These are phyloP conservation scores for Chaetorhynchus papuensis DNA, from an alignment of 2,113 vertebrate genomes.

Conservation along the genomic window DNA sequence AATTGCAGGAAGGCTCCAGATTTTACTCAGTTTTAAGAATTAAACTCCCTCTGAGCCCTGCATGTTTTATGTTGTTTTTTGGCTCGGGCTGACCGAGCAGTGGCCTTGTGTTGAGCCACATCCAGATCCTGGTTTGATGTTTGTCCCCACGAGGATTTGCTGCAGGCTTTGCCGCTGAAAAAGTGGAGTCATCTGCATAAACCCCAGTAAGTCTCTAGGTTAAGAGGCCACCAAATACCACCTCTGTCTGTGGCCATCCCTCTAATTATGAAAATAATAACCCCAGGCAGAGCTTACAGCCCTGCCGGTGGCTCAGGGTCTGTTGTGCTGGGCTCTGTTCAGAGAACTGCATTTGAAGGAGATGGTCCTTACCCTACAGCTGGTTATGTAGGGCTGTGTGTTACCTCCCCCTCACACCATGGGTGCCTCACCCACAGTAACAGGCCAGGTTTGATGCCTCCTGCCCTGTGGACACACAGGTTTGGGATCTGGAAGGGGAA, in stretches of 20 bases:
- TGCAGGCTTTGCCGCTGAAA: constrained; percentile 30
- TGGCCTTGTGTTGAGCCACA: constrained; percentile 24
- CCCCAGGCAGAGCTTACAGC: background rate
- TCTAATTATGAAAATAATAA: constrained; percentile 19
- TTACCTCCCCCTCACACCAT: fast-evolving
- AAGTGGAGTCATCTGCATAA: background rate
- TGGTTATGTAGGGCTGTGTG: background rate
- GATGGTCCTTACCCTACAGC: background rate
- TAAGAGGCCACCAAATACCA: background rate
- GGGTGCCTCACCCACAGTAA: background rate
- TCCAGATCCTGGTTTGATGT: constrained; percentile 55
- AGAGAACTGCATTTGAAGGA: background rate
- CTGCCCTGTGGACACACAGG: background rate
- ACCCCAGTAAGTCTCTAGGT: background rate
- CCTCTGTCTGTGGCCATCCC: background rate
- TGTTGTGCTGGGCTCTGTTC: background rate
- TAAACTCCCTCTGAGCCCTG: background rate
- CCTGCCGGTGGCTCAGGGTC: fast-evolving
- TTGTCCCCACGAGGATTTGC: constrained; percentile 43
- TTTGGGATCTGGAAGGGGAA: background rate
- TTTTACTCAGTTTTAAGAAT: background rate
- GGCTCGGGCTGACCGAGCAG: background rate
- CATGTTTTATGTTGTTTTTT: constrained; percentile 35
- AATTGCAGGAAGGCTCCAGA: background rate
- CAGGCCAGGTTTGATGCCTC: background rate